Percentiles rank a stretch among this genome's conserved stretches.
phyloP scores from a whole-genome alignment of 2,888 invertebrate species.

The Nephrotoma appendiculata region DNA sequence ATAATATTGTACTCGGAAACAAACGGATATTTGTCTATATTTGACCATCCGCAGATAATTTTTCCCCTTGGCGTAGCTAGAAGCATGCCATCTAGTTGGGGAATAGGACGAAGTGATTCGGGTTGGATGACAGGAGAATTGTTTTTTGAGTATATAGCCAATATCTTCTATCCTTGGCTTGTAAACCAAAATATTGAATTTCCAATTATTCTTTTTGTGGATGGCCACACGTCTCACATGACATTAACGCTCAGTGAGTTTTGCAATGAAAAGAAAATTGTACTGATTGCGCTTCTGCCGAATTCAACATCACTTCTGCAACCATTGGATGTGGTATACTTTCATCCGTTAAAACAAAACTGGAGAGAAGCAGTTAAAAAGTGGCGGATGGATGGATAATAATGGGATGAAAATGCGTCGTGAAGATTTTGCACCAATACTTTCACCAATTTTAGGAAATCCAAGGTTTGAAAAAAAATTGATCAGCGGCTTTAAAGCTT shows the following conservation, averaged over 20 bases:
- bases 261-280: slow-evolving; percentile 23
- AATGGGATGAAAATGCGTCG: background rate
- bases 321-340: slow-evolving; percentile 26
- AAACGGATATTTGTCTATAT: too few relatives aligned
- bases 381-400: slow-evolving; percentile 16
- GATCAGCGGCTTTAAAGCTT: background rate
- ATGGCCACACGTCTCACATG: slow-evolving; percentile 26
- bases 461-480: background rate
- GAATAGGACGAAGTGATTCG: too few relatives aligned
- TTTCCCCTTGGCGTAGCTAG: background rate
- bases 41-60: too few relatives aligned
- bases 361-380: slow-evolving; percentile 19
- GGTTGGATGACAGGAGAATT: slow-evolving; percentile 30
- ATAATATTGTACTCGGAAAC: too few relatives aligned
- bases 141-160: slow-evolving; percentile 26
- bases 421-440: background rate
- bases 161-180: slow-evolving; percentile 27
- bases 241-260: slow-evolving; percentile 24
- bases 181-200: slow-evolving; percentile 19
- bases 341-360: slow-evolving; percentile 20
- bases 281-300: slow-evolving; percentile 19
- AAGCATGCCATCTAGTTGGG: slow-evolving; percentile 17
- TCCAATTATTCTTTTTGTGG: slow-evolving; percentile 27
- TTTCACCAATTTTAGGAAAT: background rate
- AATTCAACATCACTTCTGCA: slow-evolving; percentile 21